Base-by-base conservation (phyloP, 2,113 vertebrate genomes). In the Gila orcuttii region DNA sequence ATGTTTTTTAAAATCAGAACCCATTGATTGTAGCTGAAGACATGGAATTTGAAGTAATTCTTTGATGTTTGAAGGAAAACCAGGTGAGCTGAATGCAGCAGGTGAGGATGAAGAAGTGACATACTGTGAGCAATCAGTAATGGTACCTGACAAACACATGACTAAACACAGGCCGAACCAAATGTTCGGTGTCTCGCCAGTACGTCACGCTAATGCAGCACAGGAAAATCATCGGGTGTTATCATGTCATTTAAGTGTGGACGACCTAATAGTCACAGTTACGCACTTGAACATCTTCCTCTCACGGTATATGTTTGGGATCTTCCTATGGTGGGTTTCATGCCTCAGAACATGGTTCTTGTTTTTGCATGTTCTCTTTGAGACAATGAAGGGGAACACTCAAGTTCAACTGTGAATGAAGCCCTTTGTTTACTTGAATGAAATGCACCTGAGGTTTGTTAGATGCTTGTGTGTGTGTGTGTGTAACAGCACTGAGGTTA, bases 181-280 rank as follows among this genome's bases (percentile, higher is more conserved):
- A 17, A 52, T 4, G 6, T 76, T 1, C 31, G n/a, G 21, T 39
- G 77, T 79, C 77, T 60, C 77, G 55, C 33, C 77, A 6, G 33
- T 39, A 60, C 76, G 55, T 79, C 76, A 75, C 42, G 2, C 42
- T 25, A 45, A 75, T 42, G 17, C 17, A 45, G 69, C 69, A 5
- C 45, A 77, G 47, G 74, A 42, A 77, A 60, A 57, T 12, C 52
- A 36, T 79, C 76, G 9, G 52, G 21, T 79, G 19, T n/a, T 13
- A 59, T 79, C 33, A n/a, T 79, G 76, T 79, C 1, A 79, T 79
- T 79, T 60, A 39, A n/a, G 6, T 79, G 68, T 42, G 39, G 68
- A 12, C 4, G 1, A 71, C 19, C 68, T 42, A 39, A 59, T n/a
- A 33, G 7, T 33, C 47, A 19, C 25, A 52, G 7, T 25, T 33